Evolutionary conservation across 2,797 vertebrate species (phyloP), one percentile per base, ranked within the genome.

Genomic region (Oceanodroma leucorhoa): DNA sequence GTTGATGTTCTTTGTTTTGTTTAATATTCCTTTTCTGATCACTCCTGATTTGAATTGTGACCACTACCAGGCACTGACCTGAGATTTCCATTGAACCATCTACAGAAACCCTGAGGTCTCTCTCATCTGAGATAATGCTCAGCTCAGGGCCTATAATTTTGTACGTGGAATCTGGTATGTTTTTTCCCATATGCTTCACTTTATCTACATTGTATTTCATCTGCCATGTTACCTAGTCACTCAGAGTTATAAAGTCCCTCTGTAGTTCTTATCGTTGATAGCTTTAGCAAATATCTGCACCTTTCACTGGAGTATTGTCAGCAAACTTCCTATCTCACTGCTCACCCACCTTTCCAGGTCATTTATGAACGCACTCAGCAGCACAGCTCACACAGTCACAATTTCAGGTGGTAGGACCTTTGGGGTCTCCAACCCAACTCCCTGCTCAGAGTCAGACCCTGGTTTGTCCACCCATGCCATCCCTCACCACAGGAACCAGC

Each of bases 381-480:
- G 54, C 60, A 57, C 15, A 53, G 51, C 34, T 69, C 27, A 4
- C n/a, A 36, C 4, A 48, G 77, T 15, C 79, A 46, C 48, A 26
- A 4, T 14, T 70, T 51, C 67, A 80, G 64, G 17, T 6, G 9
- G 7, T 55, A 18, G 41, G 48, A 61, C 46, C 57, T 45, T 24
- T 34, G 21, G 48, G 51, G 32, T 70, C 51, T 75, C 40, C 73
- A 87, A 24, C 46, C 24, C 67, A 53, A 54, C 17, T 54, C 36
- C 10, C 19, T 46, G 45, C 29, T 26, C 20, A 53, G 41, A 48
- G 60, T 54, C 53, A 54, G 40, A 43, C 3, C 20, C 23, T 48
- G 14, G 36, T 75, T 20, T 51, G 24, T 23, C 40, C 22, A 34
- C 12, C 21, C 0, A 0, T 8, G 53, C 51, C 1, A 4, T 8